A percentile compares a stretch with the other conserved stretches of the same genome.
Conservation (phyloP, 2,113 vertebrate species). For the Elgaria multicarinata region DNA sequence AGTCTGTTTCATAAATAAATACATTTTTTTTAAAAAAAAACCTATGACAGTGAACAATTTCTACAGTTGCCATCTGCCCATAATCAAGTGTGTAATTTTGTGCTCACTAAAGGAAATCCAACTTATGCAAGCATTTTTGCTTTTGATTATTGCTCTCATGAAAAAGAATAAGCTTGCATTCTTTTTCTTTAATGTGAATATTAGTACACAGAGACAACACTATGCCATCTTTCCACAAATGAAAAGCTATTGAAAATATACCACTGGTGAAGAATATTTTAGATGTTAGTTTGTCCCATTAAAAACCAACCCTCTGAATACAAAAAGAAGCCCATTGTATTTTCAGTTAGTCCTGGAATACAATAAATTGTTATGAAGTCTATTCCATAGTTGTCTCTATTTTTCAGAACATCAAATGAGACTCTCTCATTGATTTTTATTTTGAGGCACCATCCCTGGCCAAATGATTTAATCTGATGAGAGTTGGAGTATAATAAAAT, state of each 20-base stretch:
- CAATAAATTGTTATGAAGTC: background rate
- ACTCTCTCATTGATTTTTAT: slow-evolving; percentile 49
- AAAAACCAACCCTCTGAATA: background rate
- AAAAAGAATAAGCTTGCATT: background rate
- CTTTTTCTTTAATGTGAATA: background rate
- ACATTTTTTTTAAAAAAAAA: slow-evolving; percentile 7
- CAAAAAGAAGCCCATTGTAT: background rate
- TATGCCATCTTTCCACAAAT: slow-evolving; percentile 7
- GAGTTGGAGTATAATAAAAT: background rate
- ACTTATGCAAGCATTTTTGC: slow-evolving; percentile 39
- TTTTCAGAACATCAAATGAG: slow-evolving; percentile 30
- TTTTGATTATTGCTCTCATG: slow-evolving; percentile 33
- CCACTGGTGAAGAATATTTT: background rate
- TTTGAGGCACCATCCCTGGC: slow-evolving; percentile 37
- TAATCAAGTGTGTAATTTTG: slow-evolving; percentile 60
- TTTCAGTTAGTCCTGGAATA: background rate
- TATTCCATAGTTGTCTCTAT: slow-evolving; percentile 26
- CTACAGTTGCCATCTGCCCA: slow-evolving; percentile 60
- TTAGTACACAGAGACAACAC: background rate
- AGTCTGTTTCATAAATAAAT: slow-evolving; percentile 56
- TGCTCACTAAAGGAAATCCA: slow-evolving; percentile 54
- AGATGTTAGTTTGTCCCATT: background rate
- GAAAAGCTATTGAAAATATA: slow-evolving; percentile 20
- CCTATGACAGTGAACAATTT: slow-evolving; percentile 51
- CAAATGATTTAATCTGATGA: background rate